Evolutionary conservation across 1,140 invertebrate genomes (phyloP).

Genomic region (Diachasmimorpha longicaudata): DNA sequence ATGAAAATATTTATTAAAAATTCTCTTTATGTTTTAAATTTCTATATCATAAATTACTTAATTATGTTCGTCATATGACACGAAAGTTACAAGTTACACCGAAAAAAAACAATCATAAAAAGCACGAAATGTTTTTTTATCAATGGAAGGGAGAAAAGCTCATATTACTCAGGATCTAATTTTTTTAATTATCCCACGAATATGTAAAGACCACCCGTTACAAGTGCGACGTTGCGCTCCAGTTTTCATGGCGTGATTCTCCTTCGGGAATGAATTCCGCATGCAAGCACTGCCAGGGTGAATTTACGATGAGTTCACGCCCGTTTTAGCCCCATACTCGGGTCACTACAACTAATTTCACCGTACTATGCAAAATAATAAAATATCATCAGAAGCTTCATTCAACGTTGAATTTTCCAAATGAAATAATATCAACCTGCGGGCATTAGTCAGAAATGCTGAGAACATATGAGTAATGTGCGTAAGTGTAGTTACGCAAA

Average conservation of each 20-base stretch:
- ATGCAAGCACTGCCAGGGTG: not conserved
- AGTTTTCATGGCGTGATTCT: not conserved
- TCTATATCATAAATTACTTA: too few species aligned
- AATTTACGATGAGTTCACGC: not conserved
- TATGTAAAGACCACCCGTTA: not conserved
- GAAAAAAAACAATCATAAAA: too few species aligned
- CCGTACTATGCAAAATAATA: not conserved
- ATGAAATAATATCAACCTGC: not conserved
- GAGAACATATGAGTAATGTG: not conserved
- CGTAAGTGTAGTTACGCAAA: conserved; percentile 9
- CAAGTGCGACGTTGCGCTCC: not conserved
- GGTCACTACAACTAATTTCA: not conserved
- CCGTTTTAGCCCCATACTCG: not conserved
- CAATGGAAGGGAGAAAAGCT: too few species aligned
- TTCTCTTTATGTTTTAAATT: too few species aligned
- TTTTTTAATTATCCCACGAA: not conserved
- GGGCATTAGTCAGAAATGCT: not conserved
- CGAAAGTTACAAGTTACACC: too few species aligned
- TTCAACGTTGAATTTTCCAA: not conserved
- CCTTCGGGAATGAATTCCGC: not conserved
- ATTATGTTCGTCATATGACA: too few species aligned
- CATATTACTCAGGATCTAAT: not conserved
- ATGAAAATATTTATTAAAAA: too few species aligned
- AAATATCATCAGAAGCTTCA: not conserved
- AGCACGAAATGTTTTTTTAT: too few species aligned